Evolutionary conservation across 1,140 invertebrate species (phyloP), one percentile per base, ranked within the genome.

Genomic region (Brachionus koreanus): DNA sequence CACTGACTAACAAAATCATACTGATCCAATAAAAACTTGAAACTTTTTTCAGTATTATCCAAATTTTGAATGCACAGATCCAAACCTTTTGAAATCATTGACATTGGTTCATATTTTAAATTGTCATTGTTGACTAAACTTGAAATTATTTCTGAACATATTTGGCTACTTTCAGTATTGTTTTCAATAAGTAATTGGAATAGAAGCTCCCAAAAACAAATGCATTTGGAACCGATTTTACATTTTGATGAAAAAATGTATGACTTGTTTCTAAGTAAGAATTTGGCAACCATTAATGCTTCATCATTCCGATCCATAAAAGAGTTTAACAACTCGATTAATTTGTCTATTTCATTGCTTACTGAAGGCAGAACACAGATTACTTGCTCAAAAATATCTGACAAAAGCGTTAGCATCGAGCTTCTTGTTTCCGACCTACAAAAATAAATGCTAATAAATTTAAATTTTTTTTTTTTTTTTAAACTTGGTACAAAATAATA

Each of bases 281-380:
- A 74, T 3, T 74, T 74, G 7, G 69, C 69, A 23, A 74, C 42
- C 7, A 16, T 25, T 5, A 74, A 74, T 4, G 69, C 39, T 46
- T 74, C 69, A 46, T 74, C 42, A n/a, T 43, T 39, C 23, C 69
- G 16, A 9, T 74, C 69, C 42, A 74, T 46, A 74, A 43, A 74
- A 12, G 39, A 16, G 12, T 74, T 43, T 1, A 74, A 12, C 29
- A 74, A 25, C 3, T 43, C 39, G n/a, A 74, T 13, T 10, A 74
- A 46, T 4, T 46, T 10, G 19, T 72, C 67, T 16, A 39, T n/a
- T n/a, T 29, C 4, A 1, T 12, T 35, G 42, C 19, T n/a, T 12
- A 12, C 69, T 46, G 39, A 46, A 35, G 69, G 37, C n/a, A 37
- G 12, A 2, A 13, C 12, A 16, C 3, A 3, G 29, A 9, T 46